Conservation (phyloP, 1,140 invertebrate genomes). For the Pachyrhynchus sulphureomaculatus region DNA sequence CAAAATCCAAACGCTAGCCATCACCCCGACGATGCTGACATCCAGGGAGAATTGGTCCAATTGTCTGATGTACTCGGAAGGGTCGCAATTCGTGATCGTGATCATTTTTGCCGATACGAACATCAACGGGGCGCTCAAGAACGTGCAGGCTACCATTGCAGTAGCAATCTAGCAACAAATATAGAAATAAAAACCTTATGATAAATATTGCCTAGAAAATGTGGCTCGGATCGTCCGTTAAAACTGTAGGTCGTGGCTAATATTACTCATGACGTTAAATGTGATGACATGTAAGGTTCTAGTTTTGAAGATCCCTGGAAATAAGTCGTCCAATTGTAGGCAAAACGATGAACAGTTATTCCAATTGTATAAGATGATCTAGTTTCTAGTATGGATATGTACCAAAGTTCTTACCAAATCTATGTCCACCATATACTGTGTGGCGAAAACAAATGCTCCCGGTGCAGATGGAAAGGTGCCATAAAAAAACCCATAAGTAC, state of each 20-base stretch:
- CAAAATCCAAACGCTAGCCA: conserved; percentile 78
- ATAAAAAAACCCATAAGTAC: conserved; percentile 93
- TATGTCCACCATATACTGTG: conserved; percentile 81
- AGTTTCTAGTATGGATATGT: no score
- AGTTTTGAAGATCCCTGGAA: no score
- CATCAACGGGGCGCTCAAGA: conserved; percentile 91
- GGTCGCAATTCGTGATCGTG: conserved; percentile 67
- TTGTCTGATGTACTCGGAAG: conserved; percentile 70
- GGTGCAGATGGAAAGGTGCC: conserved; percentile 95
- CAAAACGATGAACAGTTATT: no score
- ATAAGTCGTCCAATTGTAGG: no score
- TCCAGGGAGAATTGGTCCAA: conserved; percentile 81
- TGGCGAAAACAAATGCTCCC: conserved; percentile 91
- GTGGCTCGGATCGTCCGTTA: no score
- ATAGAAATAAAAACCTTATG: not conserved
- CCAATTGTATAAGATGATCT: no score
- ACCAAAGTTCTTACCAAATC: conserved; percentile 81
- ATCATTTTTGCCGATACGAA: conserved; percentile 94
- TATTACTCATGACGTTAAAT: no score
- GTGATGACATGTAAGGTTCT: no score
- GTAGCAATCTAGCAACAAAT: conserved; percentile 70
- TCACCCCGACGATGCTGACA: conserved; percentile 73
- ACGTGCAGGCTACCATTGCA: conserved; percentile 91
- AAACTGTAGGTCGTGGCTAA: no score
- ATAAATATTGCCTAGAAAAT: no score